Percentiles rank a stretch among this genome's conserved stretches.
Evolutionary conservation across 2,797 vertebrate genomes (phyloP).

Genomic region (Enoplosus armatus): DNA sequence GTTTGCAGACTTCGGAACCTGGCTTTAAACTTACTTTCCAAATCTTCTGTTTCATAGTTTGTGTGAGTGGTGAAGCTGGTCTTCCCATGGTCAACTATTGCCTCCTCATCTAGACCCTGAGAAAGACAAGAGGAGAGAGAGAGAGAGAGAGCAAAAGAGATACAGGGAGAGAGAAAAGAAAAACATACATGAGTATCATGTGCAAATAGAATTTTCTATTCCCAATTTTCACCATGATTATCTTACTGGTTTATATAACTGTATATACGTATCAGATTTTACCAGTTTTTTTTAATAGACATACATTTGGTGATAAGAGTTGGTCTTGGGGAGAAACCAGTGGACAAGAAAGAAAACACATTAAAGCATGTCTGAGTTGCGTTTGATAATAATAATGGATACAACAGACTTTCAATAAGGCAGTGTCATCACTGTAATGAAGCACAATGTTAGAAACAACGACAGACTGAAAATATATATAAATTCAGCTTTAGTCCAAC

Average conservation of each 20-base stretch:
- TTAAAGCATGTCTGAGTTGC: not conserved
- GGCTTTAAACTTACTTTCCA: slow-evolving; percentile 92
- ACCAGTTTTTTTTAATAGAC: not conserved
- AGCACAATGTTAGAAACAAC: not conserved
- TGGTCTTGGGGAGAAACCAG: not conserved
- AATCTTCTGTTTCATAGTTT: slow-evolving; percentile 94
- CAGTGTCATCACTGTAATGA: not conserved
- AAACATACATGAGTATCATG: not conserved
- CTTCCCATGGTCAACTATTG: slow-evolving; percentile 97
- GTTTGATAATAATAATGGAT: not conserved
- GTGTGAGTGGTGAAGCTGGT: slow-evolving; percentile 93
- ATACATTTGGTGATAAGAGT: not conserved
- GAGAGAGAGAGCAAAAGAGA: not conserved
- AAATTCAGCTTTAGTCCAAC: not conserved
- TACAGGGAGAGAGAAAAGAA: not conserved
- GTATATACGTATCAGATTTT: not conserved
- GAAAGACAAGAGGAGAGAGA: slow-evolving; percentile 10
- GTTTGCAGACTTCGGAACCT: not conserved
- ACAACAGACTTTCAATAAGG: not conserved
- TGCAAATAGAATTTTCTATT: not conserved
- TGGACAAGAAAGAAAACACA: not conserved
- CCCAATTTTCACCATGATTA: not conserved
- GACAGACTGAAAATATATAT: not conserved
- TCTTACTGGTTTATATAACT: not conserved
- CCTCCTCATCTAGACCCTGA: slow-evolving; percentile 97